These are phyloP conservation scores for Parapsyche elsis DNA, from an alignment of 1,140 invertebrate genomes.

Conservation along the genomic window DNA sequence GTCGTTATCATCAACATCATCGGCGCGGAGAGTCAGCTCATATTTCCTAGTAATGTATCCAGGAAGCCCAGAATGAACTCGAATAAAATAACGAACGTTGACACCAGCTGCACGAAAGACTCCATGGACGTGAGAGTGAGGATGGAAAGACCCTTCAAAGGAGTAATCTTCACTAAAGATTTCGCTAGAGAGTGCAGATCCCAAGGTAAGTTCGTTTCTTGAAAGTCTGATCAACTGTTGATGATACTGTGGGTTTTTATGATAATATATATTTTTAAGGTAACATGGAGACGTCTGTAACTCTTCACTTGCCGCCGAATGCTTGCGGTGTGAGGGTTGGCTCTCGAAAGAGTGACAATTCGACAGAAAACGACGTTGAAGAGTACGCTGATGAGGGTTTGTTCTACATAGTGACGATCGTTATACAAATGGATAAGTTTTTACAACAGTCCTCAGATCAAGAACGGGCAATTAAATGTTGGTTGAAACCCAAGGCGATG, in stretches of 20 bases:
- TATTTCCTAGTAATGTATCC: slow-evolving; percentile 52
- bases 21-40: slow-evolving; percentile 44
- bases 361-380: slow-evolving; percentile 58
- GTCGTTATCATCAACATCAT: slow-evolving; percentile 28
- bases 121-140: slow-evolving; percentile 68
- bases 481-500: slow-evolving; percentile 64
- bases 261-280: slow-evolving; percentile 58
- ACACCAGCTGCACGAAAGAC: slow-evolving; percentile 69
- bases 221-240: neutral
- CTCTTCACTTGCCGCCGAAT: slow-evolving; percentile 70
- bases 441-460: slow-evolving; percentile 77
- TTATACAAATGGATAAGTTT: slow-evolving; percentile 77
- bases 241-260: neutral
- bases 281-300: slow-evolving; percentile 63
- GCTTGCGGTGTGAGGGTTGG: slow-evolving; percentile 75
- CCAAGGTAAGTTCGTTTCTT: slow-evolving; percentile 62
- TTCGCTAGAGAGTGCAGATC: slow-evolving; percentile 75
- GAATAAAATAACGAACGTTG: slow-evolving; percentile 63
- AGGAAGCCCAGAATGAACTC: slow-evolving; percentile 54
- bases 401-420: slow-evolving; percentile 72
- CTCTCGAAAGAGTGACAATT: slow-evolving; percentile 61
- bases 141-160: slow-evolving; percentile 74
- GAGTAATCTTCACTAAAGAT: slow-evolving; percentile 76
- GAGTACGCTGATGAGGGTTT: slow-evolving; percentile 65
- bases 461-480: slow-evolving; percentile 69